Conservation (phyloP, 2,888 invertebrate genomes). For the Andricus quercusramuli region DNA sequence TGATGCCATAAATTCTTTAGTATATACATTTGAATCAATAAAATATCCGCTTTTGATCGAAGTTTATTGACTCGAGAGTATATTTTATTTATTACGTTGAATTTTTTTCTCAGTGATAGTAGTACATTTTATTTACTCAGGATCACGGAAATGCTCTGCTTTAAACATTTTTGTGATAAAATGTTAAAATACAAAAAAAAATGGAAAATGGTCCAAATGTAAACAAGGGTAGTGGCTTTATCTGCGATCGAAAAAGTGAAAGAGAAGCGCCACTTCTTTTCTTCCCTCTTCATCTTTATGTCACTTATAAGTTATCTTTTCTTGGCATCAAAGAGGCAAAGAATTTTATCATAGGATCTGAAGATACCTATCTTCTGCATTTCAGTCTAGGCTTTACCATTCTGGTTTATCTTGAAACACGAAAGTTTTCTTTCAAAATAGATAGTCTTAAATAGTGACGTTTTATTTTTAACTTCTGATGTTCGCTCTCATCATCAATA, state of each 20-base stretch:
- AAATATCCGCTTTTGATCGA: too few relatives aligned
- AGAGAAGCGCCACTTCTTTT: constrained; percentile 26
- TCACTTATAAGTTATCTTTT: constrained; percentile 38
- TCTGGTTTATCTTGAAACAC: constrained; percentile 3
- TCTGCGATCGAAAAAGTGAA: neutral
- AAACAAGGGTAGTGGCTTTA: neutral
- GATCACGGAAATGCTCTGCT: too few relatives aligned
- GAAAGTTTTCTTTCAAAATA: neutral
- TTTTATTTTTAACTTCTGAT: too few relatives aligned
- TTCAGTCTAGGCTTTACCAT: neutral
- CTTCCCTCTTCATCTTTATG: constrained; percentile 42
- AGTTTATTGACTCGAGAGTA: too few relatives aligned
- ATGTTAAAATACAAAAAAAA: neutral
- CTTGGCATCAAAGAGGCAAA: constrained; percentile 3
- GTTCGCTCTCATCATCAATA: too few relatives aligned
- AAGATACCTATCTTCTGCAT: constrained; percentile 1
- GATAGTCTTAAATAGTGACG: neutral
- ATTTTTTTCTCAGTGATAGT: too few relatives aligned
- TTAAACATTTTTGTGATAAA: neutral
- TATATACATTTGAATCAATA: too few relatives aligned
- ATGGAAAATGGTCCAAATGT: neutral
- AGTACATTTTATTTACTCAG: too few relatives aligned
- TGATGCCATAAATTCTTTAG: too few relatives aligned
- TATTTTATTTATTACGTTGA: too few relatives aligned
- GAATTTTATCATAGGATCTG: constrained; percentile 22